Conservation (phyloP, 2,797 vertebrate genomes). For the Danionella dracula region DNA sequence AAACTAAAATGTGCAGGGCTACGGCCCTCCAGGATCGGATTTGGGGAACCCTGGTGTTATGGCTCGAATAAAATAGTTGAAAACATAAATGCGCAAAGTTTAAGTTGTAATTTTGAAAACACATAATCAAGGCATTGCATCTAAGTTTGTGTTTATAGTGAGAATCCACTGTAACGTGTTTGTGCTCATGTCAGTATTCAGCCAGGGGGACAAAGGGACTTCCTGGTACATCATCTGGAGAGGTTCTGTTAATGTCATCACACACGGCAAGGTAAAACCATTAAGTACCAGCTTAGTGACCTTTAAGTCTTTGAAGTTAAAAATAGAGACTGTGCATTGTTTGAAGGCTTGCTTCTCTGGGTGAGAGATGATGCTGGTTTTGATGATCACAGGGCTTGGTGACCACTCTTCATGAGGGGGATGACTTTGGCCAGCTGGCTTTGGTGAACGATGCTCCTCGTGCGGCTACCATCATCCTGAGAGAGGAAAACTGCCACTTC, state of each 20-base stretch:
- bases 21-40: too few species aligned
- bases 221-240: slow-evolving; percentile 99
- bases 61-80: too few species aligned
- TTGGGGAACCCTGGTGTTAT: too few species aligned
- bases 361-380: slow-evolving; percentile 4
- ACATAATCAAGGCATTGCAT: too few species aligned
- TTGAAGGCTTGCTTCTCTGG: background rate
- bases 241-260: slow-evolving; percentile 95
- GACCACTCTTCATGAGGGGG: slow-evolving; percentile 86
- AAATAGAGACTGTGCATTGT: slow-evolving; percentile 12
- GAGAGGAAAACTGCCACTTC: slow-evolving; percentile 93
- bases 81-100: too few species aligned
- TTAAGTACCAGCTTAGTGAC: slow-evolving; percentile 2
- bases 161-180: background rate
- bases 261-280: slow-evolving; percentile 83
- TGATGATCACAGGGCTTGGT: slow-evolving; percentile 77
- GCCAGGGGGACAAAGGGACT: slow-evolving; percentile 93
- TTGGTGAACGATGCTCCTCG: slow-evolving; percentile 90
- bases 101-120: background rate
- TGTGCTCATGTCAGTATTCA: slow-evolving; percentile 76
- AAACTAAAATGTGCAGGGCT: too few species aligned
- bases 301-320: slow-evolving; percentile 10
- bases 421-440: slow-evolving; percentile 92
- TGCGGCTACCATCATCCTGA: slow-evolving; percentile 87
- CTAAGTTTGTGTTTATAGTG: background rate